Evolutionary conservation across 2,113 vertebrate species (phyloP), one percentile per base, ranked within the genome.

Genomic region (Brachyhypopomus gauderio): DNA sequence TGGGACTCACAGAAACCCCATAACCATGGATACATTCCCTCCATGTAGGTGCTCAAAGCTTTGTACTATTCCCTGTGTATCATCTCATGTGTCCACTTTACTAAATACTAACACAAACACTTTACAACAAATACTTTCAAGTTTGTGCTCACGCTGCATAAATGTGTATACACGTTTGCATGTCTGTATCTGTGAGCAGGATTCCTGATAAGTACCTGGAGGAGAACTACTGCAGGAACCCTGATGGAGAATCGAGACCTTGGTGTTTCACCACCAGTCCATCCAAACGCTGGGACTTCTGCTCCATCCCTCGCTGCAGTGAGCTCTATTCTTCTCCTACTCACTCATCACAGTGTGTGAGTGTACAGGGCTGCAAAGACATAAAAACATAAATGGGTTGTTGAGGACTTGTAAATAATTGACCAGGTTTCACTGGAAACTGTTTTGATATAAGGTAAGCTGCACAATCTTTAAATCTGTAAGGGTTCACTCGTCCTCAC

Each of bases 141-240:
- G 2, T 52, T 52, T 52, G 14, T 52, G 12, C 12, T 52, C 45
- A 14, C 14, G 14, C 8, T 73, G 71, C 17, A 30, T 52, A 27
- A 3, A 76, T 5, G 41, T 8, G 41, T 7, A 48, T 48, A 4
- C 4, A 48, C 12, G 45, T 52, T 12, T 52, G 9, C 8, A 52
- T 52, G 45, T 7, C 45, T 52, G 12, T 52, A 52, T 52, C 45
- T 45, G 45, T 78, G 41, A 77, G 22, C 23, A 99, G 97, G 52
- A 93, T 97, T 81, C 95, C 97, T 78, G 94, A 87, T 20, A 98
- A 97, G 89, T 95, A 96, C 83, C 88, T 99, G 59, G 94, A 92
- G 84, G 91, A 87, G 83, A 98, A 99, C 90, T 98, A 96, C 74
- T 99, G 97, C 71, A 96, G 97, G 8, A 99, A 98, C 86, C 97